These are phyloP conservation scores for Scomber japonicus DNA, from an alignment of 2,113 vertebrate genomes.

Conservation along the genomic window DNA sequence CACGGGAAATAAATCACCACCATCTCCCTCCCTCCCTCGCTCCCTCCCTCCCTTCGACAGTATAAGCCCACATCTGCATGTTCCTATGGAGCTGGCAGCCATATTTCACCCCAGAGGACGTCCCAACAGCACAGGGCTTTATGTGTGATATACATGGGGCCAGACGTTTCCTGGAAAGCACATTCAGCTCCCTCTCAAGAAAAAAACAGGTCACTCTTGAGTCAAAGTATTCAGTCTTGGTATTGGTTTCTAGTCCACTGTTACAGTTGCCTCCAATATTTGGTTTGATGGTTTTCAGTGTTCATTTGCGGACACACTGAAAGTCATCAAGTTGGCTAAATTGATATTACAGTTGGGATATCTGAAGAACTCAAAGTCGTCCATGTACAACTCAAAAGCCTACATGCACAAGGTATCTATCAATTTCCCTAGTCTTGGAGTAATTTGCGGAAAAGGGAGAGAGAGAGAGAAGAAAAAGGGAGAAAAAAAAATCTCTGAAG, in stretches of 20 bases:
- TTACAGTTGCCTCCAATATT: conserved; percentile 10
- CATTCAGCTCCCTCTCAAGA: conserved; percentile 49
- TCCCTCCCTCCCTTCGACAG: conserved; percentile 49
- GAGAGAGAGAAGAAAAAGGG: conserved; percentile 41
- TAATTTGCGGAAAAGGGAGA: conserved; percentile 78
- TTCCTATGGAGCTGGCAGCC: conserved; percentile 70
- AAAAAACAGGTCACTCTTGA: conserved; percentile 54
- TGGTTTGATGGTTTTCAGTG: conserved; percentile 32
- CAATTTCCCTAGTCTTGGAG: conserved; percentile 76
- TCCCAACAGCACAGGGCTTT: conserved; percentile 46
- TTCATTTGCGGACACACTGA: conserved; percentile 37
- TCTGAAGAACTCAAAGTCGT: conserved; percentile 33
- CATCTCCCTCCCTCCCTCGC: conserved; percentile 38
- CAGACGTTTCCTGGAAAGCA: conserved; percentile 76
- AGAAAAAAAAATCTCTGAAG: conserved; percentile 71
- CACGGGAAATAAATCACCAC: conserved; percentile 78
- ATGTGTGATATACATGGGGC: conserved; percentile 68
- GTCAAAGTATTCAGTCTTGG: conserved; percentile 56
- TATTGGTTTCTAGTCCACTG: conserved; percentile 50
- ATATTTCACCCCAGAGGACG: conserved; percentile 73
- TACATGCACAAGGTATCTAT: conserved; percentile 74
- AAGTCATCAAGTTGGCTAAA: conserved; percentile 49
- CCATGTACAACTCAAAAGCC: conserved; percentile 58
- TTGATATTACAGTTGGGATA: conserved; percentile 56
- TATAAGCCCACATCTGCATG: conserved; percentile 73